A percentile compares a stretch with the other conserved stretches of the same genome.
phyloP scores from a whole-genome alignment of 2,797 vertebrate species.

The Tympanoctomys barrerae region DNA sequence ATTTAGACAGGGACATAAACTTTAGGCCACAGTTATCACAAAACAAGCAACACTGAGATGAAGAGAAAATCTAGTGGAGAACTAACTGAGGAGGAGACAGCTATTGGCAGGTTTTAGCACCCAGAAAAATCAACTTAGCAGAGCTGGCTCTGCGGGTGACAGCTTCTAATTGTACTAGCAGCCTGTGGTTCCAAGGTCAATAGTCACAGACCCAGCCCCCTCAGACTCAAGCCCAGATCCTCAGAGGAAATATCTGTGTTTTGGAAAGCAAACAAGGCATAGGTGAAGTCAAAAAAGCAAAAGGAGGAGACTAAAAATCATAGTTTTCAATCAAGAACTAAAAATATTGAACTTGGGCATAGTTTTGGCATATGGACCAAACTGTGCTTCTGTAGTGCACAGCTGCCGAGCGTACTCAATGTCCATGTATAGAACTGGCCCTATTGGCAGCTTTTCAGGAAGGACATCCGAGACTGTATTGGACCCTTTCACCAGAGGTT shows the following conservation, averaged over 20 bases:
- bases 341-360: conserved; percentile 1
- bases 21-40: not conserved
- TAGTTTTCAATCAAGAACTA: conserved; percentile 11
- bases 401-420: not conserved
- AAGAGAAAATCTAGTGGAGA: not conserved
- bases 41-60: not conserved
- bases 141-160: not conserved
- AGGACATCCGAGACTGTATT: not conserved
- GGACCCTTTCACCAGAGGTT: conserved; percentile 8
- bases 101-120: not conserved
- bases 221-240: not conserved
- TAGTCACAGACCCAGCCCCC: not conserved
- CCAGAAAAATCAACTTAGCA: not conserved
- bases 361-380: not conserved
- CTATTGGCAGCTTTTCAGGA: not conserved
- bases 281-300: not conserved
- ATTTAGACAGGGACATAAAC: not conserved
- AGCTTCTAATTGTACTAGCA: not conserved
- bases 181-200: not conserved
- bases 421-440: not conserved
- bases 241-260: not conserved
- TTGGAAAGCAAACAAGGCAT: not conserved
- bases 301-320: not conserved
- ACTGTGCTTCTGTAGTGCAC: not conserved
- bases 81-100: not conserved